Conservation (phyloP, 2,888 invertebrate genomes). For the Acanthosoma haemorrhoidale region DNA sequence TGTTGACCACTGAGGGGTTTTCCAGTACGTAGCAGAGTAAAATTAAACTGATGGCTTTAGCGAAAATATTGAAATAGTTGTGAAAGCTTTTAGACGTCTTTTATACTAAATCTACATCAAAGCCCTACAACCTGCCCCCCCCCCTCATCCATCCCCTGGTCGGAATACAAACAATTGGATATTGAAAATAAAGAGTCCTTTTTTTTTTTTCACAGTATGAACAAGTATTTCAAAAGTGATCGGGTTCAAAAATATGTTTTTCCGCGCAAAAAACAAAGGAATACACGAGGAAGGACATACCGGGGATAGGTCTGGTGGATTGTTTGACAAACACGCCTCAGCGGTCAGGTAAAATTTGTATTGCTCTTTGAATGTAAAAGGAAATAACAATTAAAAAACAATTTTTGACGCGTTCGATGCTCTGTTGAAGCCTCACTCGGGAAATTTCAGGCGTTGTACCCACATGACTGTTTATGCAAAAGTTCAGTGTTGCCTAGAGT, state of each 20-base stretch:
- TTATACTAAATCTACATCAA: not conserved
- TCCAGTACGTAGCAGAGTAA: no score
- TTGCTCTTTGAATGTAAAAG: not conserved
- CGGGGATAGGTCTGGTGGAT: not conserved
- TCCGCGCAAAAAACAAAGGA: no score
- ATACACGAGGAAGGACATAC: not conserved
- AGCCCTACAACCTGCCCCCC: no score
- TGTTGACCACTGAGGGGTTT: no score
- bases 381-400: not conserved
- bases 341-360: not conserved
- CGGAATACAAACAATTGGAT: not conserved
- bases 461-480: no score
- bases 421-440: no score
- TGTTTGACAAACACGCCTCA: not conserved
- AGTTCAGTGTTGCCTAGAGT: no score
- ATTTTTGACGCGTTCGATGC: not conserved
- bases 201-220: not conserved
- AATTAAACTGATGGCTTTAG: no score
- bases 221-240: slow-evolving; percentile 1
- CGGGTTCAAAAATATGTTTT: not conserved
- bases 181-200: not conserved
- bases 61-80: not conserved
- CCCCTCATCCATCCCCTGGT: no score
- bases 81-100: not conserved
- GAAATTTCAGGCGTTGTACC: no score